Evolutionary conservation across 2,888 invertebrate species (phyloP).

Genomic region (Hipparchia semele): DNA sequence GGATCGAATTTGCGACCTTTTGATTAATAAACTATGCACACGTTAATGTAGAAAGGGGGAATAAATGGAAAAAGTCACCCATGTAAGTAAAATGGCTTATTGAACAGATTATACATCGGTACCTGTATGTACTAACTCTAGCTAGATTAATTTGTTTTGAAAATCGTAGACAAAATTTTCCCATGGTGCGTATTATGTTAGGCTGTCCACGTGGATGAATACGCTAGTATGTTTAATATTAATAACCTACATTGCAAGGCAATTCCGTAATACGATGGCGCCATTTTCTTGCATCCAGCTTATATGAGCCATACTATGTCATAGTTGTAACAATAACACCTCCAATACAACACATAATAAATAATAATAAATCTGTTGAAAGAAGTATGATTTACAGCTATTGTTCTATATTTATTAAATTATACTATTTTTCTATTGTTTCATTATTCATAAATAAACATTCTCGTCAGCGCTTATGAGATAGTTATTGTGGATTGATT

Average conservation of each 20-base stretch:
- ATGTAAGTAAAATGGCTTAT: too few species aligned
- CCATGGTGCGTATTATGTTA: too few species aligned
- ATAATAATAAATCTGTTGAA: background rate
- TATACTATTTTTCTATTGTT: background rate
- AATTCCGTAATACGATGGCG: background rate
- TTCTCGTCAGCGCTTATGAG: too few species aligned
- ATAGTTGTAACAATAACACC: background rate
- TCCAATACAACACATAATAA: background rate
- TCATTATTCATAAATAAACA: background rate
- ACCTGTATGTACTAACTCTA: too few species aligned
- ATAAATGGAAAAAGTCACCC: too few species aligned
- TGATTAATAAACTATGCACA: too few species aligned
- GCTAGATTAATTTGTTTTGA: too few species aligned
- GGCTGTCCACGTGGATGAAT: too few species aligned
- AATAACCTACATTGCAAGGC: background rate
- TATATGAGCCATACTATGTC: background rate
- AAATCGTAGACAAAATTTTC: too few species aligned
- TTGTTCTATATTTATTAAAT: slow-evolving; percentile 3
- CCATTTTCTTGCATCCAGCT: background rate
- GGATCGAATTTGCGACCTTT: too few species aligned
- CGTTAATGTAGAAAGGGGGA: too few species aligned
- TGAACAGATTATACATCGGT: too few species aligned
- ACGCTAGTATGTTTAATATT: background rate
- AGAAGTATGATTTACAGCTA: background rate
- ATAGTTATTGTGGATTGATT: background rate